phyloP scores from a whole-genome alignment of 1,140 invertebrate genomes.

The Anoplolepis gracilipes region DNA sequence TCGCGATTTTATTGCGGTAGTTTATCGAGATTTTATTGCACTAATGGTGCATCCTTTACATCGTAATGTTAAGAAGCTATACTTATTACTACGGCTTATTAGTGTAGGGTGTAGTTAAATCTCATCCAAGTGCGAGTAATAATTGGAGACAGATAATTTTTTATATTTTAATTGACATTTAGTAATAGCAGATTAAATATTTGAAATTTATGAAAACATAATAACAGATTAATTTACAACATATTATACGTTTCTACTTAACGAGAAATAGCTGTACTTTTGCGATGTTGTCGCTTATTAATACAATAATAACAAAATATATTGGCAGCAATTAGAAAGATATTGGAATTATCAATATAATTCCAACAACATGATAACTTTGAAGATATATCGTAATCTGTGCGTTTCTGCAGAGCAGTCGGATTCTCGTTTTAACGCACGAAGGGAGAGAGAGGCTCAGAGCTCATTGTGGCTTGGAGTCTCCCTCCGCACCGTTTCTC shows the following conservation, averaged over 20 bases:
- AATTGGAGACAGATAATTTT: too few relatives aligned
- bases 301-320: too few relatives aligned
- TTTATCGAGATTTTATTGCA: constrained; percentile 32
- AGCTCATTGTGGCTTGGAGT: constrained; percentile 42
- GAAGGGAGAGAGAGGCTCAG: constrained; percentile 6
- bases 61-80: background rate
- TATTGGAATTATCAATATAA: constrained; percentile 18
- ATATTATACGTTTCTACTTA: too few relatives aligned
- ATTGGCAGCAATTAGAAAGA: too few relatives aligned
- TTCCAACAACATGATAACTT: constrained; percentile 20
- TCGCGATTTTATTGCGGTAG: constrained; percentile 5
- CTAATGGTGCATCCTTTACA: constrained; percentile 2
- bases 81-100: background rate
- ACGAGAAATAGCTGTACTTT: too few relatives aligned
- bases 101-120: background rate
- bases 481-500: constrained; percentile 31
- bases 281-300: too few relatives aligned
- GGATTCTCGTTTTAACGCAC: constrained; percentile 34
- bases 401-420: background rate
- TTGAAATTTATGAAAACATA: too few relatives aligned
- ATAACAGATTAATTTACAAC: too few relatives aligned
- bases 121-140: background rate
- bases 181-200: too few relatives aligned
- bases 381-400: background rate
- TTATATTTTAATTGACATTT: too few relatives aligned